Conservation (phyloP, 2,113 vertebrate genomes). For the Notechis scutatus region DNA sequence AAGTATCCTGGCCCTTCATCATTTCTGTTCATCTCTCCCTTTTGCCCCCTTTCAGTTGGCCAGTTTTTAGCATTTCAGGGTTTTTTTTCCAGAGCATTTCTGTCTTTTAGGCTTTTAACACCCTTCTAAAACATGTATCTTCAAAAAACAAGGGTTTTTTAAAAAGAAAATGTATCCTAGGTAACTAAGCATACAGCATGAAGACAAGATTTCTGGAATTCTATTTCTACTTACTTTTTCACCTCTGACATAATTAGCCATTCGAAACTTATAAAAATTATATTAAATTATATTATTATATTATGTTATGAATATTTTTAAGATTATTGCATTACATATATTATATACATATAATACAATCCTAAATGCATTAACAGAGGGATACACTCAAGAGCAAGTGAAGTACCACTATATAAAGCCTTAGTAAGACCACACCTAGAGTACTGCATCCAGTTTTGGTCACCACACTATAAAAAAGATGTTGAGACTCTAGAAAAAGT, state of each 20-base stretch:
- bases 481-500: no score
- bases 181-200: background rate
- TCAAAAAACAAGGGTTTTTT: background rate
- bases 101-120: background rate
- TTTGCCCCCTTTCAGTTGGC: background rate
- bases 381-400: no score
- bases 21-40: slow-evolving; percentile 3
- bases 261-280: background rate
- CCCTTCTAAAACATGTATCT: slow-evolving; percentile 2
- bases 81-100: background rate
- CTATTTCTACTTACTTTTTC: background rate
- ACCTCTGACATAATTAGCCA: rapidly evolving
- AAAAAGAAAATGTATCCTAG: background rate
- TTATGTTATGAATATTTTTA: background rate
- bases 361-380: no score
- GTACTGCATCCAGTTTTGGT: no score
- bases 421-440: no score
- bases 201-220: background rate
- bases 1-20: rapidly evolving
- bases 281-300: no score
- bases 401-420: no score
- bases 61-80: background rate
- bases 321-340: background rate
- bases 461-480: no score
- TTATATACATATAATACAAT: background rate